Evolutionary conservation across 2,888 invertebrate species (phyloP).

Genomic region (Drosophila nigritarsus): DNA sequence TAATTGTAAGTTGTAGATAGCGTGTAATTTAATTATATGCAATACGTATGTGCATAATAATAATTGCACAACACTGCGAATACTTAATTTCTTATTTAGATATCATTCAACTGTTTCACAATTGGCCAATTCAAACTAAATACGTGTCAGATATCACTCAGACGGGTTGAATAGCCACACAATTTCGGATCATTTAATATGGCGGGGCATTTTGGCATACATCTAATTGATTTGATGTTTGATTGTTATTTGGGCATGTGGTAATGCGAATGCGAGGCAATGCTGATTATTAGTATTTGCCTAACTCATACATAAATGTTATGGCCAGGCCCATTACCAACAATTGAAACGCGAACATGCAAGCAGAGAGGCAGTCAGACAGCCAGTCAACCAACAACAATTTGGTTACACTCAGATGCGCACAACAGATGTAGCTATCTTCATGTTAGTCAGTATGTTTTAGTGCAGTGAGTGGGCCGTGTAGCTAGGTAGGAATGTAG

Average conservation of each 20-base stretch:
- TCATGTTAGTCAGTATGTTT: conserved; percentile 9
- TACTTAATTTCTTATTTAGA: conserved; percentile 30
- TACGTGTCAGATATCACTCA: conserved; percentile 39
- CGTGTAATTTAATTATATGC: conserved; percentile 19
- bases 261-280: conserved; percentile 38
- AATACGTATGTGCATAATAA: conserved; percentile 1
- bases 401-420: conserved; percentile 68
- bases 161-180: background rate
- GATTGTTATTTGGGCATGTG: conserved; percentile 57
- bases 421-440: conserved; percentile 27
- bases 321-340: conserved; percentile 58
- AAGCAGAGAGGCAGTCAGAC: conserved; percentile 7
- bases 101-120: conserved; percentile 36
- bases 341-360: conserved; percentile 29
- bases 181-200: conserved; percentile 13
- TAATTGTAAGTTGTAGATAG: conserved; percentile 1
- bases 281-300: conserved; percentile 61
- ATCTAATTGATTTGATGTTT: conserved; percentile 59
- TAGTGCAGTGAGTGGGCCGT: conserved; percentile 30
- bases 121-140: conserved; percentile 32
- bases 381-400: conserved; percentile 46
- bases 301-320: conserved; percentile 62
- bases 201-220: background rate
- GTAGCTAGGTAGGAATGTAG: conserved; percentile 12
- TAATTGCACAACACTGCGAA: conserved; percentile 33